These are phyloP conservation scores for Conus betulinus DNA, from an alignment of 1,140 invertebrate species.

Conservation along the genomic window DNA sequence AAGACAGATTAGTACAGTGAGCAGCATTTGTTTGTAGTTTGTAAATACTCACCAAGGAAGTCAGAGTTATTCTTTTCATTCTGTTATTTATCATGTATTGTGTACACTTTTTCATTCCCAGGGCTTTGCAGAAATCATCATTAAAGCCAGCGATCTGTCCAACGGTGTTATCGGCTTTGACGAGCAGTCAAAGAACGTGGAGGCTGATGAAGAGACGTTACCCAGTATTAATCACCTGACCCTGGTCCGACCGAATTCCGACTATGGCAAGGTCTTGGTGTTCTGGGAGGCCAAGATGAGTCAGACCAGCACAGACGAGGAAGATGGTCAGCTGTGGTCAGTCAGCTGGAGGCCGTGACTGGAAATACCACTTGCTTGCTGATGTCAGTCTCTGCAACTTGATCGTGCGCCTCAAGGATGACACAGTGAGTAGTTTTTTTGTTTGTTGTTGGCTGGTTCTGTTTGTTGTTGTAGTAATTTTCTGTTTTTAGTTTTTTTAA, in stretches of 20 bases:
- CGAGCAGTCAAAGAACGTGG: conserved; percentile 57
- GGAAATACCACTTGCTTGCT: conserved; percentile 61
- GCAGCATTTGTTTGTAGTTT: no score
- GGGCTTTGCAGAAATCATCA: conserved; percentile 68
- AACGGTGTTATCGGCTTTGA: conserved; percentile 72
- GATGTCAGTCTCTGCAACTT: conserved; percentile 56
- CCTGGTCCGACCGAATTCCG: conserved; percentile 54
- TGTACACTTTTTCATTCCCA: conserved; percentile 42
- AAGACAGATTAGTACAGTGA: no score
- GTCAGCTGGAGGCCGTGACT: conserved; percentile 55
- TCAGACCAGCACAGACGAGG: conserved; percentile 46
- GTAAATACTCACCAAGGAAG: no score
- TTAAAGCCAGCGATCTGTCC: conserved; percentile 66
- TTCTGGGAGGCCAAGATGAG: conserved; percentile 66
- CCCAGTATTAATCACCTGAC: conserved; percentile 52
- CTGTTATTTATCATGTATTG: not conserved
- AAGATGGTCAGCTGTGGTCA: conserved; percentile 58
- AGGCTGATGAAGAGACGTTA: conserved; percentile 66
- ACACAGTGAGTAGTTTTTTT: conserved; percentile 52
- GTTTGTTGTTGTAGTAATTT: no score
- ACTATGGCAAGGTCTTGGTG: conserved; percentile 64
- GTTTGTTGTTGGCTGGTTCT: no score
- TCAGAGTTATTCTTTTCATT: no score
- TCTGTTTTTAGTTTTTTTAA: no score
- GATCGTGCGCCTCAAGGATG: conserved; percentile 60